These are phyloP conservation scores for Eulithis prunata DNA, from an alignment of 2,888 invertebrate species.

Conservation along the genomic window DNA sequence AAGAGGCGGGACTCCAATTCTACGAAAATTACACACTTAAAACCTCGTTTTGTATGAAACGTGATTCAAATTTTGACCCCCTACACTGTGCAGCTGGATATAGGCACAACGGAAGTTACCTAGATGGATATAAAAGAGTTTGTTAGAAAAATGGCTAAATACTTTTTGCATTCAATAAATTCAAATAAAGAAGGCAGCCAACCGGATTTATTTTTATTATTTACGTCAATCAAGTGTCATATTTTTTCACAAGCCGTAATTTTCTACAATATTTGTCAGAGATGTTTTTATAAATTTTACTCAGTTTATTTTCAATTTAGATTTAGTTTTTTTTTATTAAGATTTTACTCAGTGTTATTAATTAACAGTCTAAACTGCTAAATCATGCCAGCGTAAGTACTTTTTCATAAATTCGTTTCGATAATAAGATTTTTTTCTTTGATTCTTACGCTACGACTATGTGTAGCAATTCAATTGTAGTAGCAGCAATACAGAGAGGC, in stretches of 20 bases:
- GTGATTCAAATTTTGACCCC: too few species aligned
- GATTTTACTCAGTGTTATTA: constrained; percentile 58
- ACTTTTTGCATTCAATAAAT: constrained; percentile 14
- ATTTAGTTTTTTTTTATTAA: constrained; percentile 72
- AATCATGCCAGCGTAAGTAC: constrained; percentile 80
- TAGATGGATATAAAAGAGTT: too few species aligned
- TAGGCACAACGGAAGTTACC: too few species aligned
- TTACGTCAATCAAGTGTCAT: constrained; percentile 44
- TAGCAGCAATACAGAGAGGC: too few species aligned
- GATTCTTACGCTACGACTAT: too few species aligned
- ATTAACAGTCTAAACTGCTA: constrained; percentile 45
- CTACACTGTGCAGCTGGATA: too few species aligned
- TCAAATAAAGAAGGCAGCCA: constrained; percentile 40
- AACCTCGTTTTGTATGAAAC: too few species aligned
- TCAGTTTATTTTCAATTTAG: constrained; percentile 68
- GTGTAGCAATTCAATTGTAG: too few species aligned
- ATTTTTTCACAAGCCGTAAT: constrained; percentile 55
- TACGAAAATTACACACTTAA: too few species aligned
- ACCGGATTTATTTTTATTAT: constrained; percentile 40
- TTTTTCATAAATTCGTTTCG: background rate
- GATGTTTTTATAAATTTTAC: constrained; percentile 78
- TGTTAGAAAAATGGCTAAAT: background rate
- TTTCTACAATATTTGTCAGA: constrained; percentile 66
- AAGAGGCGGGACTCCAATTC: too few species aligned
- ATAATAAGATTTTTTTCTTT: too few species aligned